These are phyloP conservation scores for Phrynocephalus versicolor DNA, from an alignment of 2,113 vertebrate species.

Conservation along the genomic window DNA sequence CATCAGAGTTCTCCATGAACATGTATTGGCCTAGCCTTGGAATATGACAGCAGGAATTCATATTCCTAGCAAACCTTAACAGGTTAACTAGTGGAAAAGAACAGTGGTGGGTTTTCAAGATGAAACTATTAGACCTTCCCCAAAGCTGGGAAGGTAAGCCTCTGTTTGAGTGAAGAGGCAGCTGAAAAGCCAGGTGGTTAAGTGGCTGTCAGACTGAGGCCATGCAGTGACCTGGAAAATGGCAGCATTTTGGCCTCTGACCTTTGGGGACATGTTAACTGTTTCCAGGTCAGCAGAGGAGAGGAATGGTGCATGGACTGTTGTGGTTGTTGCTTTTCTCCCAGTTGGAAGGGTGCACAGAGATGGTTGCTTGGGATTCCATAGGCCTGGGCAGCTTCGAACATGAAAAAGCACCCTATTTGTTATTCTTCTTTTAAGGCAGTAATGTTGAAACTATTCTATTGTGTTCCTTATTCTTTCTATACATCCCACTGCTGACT, in stretches of 20 bases:
- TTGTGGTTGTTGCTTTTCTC: no score
- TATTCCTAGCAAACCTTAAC: not conserved
- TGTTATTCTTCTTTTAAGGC: not conserved
- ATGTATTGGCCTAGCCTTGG: no score
- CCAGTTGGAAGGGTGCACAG: slow-evolving; percentile 39
- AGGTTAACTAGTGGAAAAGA: no score
- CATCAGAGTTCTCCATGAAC: no score
- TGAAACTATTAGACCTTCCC: not conserved
- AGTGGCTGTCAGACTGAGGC: slow-evolving; percentile 15
- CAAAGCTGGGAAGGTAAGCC: not conserved
- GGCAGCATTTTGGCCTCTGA: slow-evolving; percentile 41
- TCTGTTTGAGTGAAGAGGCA: not conserved
- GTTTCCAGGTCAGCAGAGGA: slow-evolving; percentile 61
- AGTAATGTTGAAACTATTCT: not conserved
- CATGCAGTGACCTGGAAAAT: slow-evolving; percentile 29
- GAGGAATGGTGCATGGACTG: slow-evolving; percentile 53
- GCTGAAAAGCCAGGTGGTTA: slow-evolving; percentile 39
- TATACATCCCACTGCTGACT: no score
- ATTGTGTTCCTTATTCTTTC: not conserved
- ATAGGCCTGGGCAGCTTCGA: not conserved
- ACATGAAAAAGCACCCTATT: fast-evolving
- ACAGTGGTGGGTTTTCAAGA: not conserved
- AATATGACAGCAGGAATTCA: no score
- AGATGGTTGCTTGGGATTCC: slow-evolving; percentile 11
- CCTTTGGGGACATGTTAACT: slow-evolving; percentile 42